Evolutionary conservation across 2,888 invertebrate genomes (phyloP), one percentile per base, ranked within the genome.

Genomic region (Sisyra nigra): DNA sequence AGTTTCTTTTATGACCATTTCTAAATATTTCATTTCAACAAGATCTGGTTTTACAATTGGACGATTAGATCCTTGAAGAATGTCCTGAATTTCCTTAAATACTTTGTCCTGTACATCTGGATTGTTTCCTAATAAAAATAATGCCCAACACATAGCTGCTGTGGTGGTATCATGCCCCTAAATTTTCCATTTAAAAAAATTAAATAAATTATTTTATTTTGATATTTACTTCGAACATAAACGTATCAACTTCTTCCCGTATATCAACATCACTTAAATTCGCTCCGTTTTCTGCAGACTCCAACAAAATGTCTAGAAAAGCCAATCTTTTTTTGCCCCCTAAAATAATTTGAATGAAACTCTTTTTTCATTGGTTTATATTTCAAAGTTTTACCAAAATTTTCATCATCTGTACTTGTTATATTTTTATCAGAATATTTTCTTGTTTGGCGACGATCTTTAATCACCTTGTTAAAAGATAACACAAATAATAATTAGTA

Each of bases 151-250:
- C n/a, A 60, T 54, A 2, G 57, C 57, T n/a, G 58, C 53, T 8
- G 60, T 56, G 13, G 61, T 61, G n/a, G 63, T 63, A 48, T 63
- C 60, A 41, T 61, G 60, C 3, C 62, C 62, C 62, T 62, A 49
- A 29, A 34, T 14, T n/a, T n/a, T n/a, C n/a, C n/a, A n/a, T n/a
- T n/a, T n/a, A n/a, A n/a, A n/a, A n/a, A n/a, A n/a, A n/a, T n/a
- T n/a, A n/a, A n/a, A n/a, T n/a, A n/a, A 29, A 3, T 8, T 40
- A 8, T 15, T 40, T 13, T 15, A 11, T 18, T 19, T 14, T 6
- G 7, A 24, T 24, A 7, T 52, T 49, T 51, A 61, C 61, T 44
- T 57, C 61, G 50, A 62, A 62, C 60, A 62, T 61, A 46, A 63
- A 63, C 1, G 63, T 62, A 46, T 61, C 61, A 2, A 62, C 60